phyloP scores from a whole-genome alignment of 1,140 invertebrate genomes.

The Charaxes varanes region DNA sequence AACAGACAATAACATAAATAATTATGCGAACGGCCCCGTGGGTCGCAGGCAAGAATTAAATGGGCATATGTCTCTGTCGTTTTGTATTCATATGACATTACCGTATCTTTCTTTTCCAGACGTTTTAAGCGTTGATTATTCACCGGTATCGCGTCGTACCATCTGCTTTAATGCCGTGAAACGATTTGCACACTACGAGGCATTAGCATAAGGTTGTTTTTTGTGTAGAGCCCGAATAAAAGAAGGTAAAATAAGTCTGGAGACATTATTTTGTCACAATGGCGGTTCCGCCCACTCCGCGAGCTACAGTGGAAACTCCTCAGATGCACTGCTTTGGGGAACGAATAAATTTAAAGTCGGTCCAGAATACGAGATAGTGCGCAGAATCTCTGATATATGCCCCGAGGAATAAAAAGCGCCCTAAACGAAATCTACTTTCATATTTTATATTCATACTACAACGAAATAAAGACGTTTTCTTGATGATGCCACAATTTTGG shows the following conservation, averaged over 20 bases:
- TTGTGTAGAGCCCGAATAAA: conserved; percentile 23
- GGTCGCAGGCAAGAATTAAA: conserved; percentile 63
- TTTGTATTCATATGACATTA: conserved; percentile 73
- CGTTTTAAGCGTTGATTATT: conserved; percentile 73
- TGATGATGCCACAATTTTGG: too few relatives aligned
- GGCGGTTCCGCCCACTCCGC: conserved; percentile 59
- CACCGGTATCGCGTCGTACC: conserved; percentile 59
- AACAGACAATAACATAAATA: conserved; percentile 22
- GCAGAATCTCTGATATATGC: conserved; percentile 47
- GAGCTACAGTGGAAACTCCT: conserved; percentile 49
- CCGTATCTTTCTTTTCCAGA: conserved; percentile 72
- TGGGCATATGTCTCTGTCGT: conserved; percentile 66
- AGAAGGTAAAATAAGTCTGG: conserved; percentile 54
- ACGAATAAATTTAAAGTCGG: conserved; percentile 65
- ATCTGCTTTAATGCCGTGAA: conserved; percentile 42
- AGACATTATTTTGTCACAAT: conserved; percentile 73
- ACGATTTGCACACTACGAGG: conserved; percentile 33
- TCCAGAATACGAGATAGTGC: conserved; percentile 38
- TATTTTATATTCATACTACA: too few relatives aligned
- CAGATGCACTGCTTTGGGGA: conserved; percentile 66
- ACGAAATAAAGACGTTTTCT: too few relatives aligned
- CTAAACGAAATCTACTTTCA: too few relatives aligned
- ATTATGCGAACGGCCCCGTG: conserved; percentile 50
- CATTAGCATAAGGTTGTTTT: conserved; percentile 37
- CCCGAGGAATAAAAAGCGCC: too few relatives aligned